phyloP scores from a whole-genome alignment of 2,113 vertebrate genomes.

The Scomber scombrus region DNA sequence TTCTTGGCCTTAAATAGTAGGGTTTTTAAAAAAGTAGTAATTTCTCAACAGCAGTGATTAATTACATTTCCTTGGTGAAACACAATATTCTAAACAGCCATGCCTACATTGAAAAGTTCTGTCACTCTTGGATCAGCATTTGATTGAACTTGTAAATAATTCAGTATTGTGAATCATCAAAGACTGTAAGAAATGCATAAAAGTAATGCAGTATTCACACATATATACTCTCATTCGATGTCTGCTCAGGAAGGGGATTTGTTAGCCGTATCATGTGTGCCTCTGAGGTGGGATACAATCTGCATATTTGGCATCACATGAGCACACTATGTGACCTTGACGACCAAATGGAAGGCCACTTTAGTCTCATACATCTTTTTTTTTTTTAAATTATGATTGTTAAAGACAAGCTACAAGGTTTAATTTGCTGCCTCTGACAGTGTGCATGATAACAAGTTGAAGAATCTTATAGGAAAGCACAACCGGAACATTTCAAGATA shows the following conservation, averaged over 20 bases:
- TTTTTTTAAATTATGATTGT: constrained; percentile 13
- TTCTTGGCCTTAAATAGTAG: constrained; percentile 7
- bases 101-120: background rate
- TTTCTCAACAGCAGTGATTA: constrained; percentile 19
- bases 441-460: constrained; percentile 27
- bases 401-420: constrained; percentile 19
- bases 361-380: background rate
- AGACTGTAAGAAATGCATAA: background rate
- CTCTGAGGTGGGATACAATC: constrained; percentile 5
- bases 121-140: constrained; percentile 16
- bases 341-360: background rate
- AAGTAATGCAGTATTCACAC: background rate
- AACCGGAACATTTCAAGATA: constrained; percentile 27
- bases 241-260: constrained; percentile 8
- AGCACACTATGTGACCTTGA: constrained; percentile 2
- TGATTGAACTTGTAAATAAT: constrained; percentile 25
- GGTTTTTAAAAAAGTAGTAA: background rate
- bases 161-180: constrained; percentile 23
- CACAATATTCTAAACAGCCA: background rate
- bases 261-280: background rate
- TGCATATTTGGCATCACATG: constrained; percentile 5
- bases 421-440: constrained; percentile 36
- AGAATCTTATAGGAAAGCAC: background rate
- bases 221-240: background rate
- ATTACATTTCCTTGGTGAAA: constrained; percentile 11